Evolutionary conservation across 2,797 vertebrate genomes (phyloP).

Genomic region (Poeciliopsis turneri): DNA sequence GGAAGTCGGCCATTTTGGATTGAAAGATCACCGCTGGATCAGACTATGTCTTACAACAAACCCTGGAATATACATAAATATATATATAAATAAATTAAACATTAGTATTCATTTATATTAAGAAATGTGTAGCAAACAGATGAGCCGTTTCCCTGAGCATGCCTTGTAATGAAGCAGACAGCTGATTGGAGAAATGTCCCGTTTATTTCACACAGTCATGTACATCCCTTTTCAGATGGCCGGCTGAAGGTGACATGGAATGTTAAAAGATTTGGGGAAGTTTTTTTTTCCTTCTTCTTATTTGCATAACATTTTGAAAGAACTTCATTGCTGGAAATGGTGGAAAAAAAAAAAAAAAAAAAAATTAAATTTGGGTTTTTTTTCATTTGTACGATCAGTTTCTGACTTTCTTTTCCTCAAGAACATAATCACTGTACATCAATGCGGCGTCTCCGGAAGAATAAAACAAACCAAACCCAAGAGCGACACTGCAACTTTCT

Average conservation of each 20-base stretch:
- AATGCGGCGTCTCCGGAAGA: constrained; percentile 79
- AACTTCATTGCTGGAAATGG: constrained; percentile 88
- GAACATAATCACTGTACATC: constrained; percentile 90
- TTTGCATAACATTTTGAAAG: constrained; percentile 90
- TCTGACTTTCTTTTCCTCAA: constrained; percentile 82
- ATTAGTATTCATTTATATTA: background rate
- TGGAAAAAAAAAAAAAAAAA: constrained; percentile 78
- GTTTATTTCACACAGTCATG: constrained; percentile 97
- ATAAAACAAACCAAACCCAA: constrained; percentile 57
- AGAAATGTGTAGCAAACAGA: background rate
- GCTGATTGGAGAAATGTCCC: constrained; percentile 91
- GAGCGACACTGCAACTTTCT: constrained; percentile 80
- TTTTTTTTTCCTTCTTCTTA: constrained; percentile 69
- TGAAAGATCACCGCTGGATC: too few species aligned
- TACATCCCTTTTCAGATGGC: constrained; percentile 90
- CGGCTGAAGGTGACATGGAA: constrained; percentile 96
- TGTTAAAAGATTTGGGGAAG: constrained; percentile 91
- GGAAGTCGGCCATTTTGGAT: too few species aligned
- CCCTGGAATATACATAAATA: background rate
- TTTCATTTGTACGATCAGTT: constrained; percentile 70
- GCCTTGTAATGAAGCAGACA: constrained; percentile 17
- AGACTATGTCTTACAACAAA: too few species aligned
- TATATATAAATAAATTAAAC: too few species aligned
- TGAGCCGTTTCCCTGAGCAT: background rate
- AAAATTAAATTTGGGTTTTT: constrained; percentile 23